Conservation (phyloP, 2,888 invertebrate species). For the Ophraella communa region DNA sequence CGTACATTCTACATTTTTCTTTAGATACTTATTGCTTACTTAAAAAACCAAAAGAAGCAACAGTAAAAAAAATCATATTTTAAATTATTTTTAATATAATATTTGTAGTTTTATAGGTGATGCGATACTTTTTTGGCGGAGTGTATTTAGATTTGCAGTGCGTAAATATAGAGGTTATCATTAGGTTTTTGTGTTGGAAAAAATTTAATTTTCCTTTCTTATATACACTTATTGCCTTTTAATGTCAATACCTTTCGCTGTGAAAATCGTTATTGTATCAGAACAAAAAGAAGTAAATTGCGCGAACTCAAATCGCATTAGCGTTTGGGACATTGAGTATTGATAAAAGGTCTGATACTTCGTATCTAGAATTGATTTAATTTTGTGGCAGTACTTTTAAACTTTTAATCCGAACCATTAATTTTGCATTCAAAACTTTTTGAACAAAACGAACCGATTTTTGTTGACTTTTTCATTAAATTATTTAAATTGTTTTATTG, state of each 20-base stretch:
- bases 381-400: conserved; percentile 37
- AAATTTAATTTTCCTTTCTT: background rate
- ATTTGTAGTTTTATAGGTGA: no score
- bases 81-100: no score
- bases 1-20: no score
- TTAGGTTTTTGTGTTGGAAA: background rate
- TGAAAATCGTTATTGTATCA: conserved; percentile 14
- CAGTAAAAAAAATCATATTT: no score
- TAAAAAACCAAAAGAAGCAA: no score
- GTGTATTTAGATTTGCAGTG: no score
- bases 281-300: conserved; percentile 34
- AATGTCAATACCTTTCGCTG: background rate
- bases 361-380: conserved; percentile 41
- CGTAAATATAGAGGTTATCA: no score
- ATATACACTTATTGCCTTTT: conserved; percentile 1
- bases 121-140: no score
- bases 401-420: conserved; percentile 23
- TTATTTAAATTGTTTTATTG: no score
- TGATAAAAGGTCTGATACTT: conserved; percentile 46
- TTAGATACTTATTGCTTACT: no score
- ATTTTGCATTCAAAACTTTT: conserved; percentile 10
- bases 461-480: no score
- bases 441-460: background rate
- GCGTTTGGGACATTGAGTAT: conserved; percentile 41
- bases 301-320: conserved; percentile 40